phyloP scores from a whole-genome alignment of 2,113 vertebrate species.

The Diadophis punctatus region DNA sequence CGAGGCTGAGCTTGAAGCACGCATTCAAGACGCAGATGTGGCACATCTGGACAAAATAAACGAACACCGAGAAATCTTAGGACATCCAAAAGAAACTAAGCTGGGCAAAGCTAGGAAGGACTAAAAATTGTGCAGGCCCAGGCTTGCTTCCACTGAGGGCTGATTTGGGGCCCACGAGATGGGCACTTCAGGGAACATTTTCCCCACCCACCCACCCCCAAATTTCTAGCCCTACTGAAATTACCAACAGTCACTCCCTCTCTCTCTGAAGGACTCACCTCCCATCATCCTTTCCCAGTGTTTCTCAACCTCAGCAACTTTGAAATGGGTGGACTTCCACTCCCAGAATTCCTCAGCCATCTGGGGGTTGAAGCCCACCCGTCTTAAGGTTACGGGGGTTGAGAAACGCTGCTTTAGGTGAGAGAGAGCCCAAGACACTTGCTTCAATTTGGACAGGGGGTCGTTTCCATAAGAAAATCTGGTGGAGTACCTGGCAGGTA shows the following conservation, averaged over 20 bases:
- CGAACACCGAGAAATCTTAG: no score
- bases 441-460: background rate
- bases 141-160: background rate
- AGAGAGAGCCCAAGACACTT: background rate
- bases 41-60: background rate
- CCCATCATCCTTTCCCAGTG: background rate
- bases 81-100: background rate
- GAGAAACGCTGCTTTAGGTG: background rate
- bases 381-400: background rate
- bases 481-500: no score
- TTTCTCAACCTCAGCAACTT: background rate
- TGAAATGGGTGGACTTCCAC: background rate
- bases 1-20: background rate
- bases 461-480: background rate
- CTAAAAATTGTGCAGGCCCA: background rate
- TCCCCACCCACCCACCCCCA: no score
- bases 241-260: background rate
- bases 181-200: no score
- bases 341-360: background rate
- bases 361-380: background rate
- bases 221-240: background rate
- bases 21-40: background rate
- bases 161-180: no score
- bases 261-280: background rate
- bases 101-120: background rate